A percentile compares a stretch with the other conserved stretches of the same genome.
Conservation (phyloP, 2,888 invertebrate genomes). For the Heteromyza rotundicornis region DNA sequence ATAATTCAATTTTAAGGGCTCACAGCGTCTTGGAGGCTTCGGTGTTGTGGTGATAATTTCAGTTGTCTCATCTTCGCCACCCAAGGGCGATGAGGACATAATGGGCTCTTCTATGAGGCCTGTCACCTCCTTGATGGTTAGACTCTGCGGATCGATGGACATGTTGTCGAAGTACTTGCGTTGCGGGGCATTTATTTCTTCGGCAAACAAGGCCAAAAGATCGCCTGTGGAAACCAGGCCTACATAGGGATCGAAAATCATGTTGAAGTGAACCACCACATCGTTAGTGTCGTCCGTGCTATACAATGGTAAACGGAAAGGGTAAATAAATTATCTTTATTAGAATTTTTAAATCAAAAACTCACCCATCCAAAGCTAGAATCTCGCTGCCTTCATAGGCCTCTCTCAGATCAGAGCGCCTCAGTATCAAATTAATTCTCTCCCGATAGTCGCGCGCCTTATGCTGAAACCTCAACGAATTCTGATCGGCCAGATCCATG, state of each 20-base stretch:
- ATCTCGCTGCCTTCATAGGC: constrained; percentile 82
- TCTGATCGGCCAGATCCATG: constrained; percentile 71
- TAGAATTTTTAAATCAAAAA: too few species aligned
- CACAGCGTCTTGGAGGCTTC: constrained; percentile 72
- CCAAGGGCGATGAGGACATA: constrained; percentile 60
- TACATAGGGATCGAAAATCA: constrained; percentile 81
- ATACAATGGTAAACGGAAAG: constrained; percentile 29
- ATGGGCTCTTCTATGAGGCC: constrained; percentile 59
- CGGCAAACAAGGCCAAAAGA: constrained; percentile 70
- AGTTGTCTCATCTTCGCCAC: constrained; percentile 57
- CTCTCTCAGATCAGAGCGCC: constrained; percentile 75
- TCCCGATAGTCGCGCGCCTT: constrained; percentile 78
- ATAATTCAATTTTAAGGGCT: constrained; percentile 70
- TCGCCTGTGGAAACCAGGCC: constrained; percentile 72
- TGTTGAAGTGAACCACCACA: constrained; percentile 82
- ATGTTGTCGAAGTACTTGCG: constrained; percentile 70
- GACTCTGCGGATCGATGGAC: constrained; percentile 70
- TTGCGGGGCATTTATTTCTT: constrained; percentile 69
- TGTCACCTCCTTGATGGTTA: constrained; percentile 68
- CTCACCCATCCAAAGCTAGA: constrained; percentile 84
- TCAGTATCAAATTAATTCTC: constrained; percentile 76
- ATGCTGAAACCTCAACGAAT: constrained; percentile 73
- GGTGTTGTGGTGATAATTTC: constrained; percentile 62
- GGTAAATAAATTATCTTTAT: background rate
- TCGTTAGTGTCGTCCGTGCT: constrained; percentile 73